Evolutionary conservation across 1,140 invertebrate genomes (phyloP).

Genomic region (Tetramorium alpestre): DNA sequence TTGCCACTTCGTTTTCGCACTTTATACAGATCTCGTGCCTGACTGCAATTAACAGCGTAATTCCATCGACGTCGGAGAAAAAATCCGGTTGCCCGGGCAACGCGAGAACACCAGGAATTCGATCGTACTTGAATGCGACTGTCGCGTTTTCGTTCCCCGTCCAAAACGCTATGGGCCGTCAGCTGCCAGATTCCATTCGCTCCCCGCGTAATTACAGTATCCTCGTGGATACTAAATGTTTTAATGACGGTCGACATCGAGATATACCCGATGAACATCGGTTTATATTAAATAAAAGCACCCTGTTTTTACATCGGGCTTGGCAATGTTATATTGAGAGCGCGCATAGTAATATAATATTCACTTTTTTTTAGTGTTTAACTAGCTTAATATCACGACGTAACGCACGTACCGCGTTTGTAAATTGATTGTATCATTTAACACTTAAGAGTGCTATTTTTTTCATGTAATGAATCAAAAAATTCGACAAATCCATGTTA

Average conservation of each 20-base stretch:
- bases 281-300: slow-evolving; percentile 29
- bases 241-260: slow-evolving; percentile 6
- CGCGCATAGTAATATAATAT: not conserved
- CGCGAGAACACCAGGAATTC: slow-evolving; percentile 29
- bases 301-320: not conserved
- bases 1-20: slow-evolving; percentile 62
- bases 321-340: not conserved
- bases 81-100: slow-evolving; percentile 30
- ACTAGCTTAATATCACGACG: not conserved
- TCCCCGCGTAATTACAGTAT: slow-evolving; percentile 27
- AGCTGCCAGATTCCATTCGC: slow-evolving; percentile 8
- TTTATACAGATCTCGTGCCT: slow-evolving; percentile 47
- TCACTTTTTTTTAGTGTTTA: not conserved
- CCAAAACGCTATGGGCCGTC: not conserved
- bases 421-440: not conserved
- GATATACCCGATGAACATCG: not conserved
- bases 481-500: not conserved
- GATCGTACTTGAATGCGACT: slow-evolving; percentile 10
- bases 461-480: not conserved
- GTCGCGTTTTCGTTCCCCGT: not conserved
- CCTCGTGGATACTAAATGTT: not conserved
- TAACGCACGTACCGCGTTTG: not conserved
- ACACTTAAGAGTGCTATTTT: not conserved
- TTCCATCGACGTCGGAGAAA: slow-evolving; percentile 35
- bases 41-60: slow-evolving; percentile 59